phyloP scores from a whole-genome alignment of 2,113 vertebrate species.

The Toxotes chatareus region DNA sequence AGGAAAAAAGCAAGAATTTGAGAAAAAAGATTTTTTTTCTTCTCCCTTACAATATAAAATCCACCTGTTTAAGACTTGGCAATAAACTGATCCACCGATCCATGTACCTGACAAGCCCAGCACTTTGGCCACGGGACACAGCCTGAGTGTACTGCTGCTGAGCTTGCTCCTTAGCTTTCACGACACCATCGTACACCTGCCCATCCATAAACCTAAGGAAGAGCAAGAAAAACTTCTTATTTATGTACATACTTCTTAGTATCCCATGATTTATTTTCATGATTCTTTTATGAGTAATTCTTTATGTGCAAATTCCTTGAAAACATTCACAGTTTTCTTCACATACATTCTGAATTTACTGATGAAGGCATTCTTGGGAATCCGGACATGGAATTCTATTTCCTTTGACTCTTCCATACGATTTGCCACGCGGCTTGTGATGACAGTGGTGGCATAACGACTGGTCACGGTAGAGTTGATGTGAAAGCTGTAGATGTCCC shows the following conservation, averaged over 20 bases:
- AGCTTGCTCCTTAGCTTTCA: conserved; percentile 92
- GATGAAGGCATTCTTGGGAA: conserved; percentile 96
- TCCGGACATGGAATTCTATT: conserved; percentile 90
- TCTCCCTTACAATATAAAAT: too few species aligned
- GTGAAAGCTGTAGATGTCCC: conserved; percentile 91
- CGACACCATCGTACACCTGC: conserved; percentile 88
- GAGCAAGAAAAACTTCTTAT: neutral
- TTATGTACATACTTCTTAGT: neutral
- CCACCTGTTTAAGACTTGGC: neutral
- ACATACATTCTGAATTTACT: conserved; percentile 94
- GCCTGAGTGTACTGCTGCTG: conserved; percentile 90
- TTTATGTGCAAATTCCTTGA: neutral
- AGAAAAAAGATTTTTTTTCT: neutral
- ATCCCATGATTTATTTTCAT: neutral
- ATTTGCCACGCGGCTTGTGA: conserved; percentile 92
- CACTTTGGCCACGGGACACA: conserved; percentile 90
- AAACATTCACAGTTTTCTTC: neutral
- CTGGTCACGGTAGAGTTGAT: conserved; percentile 91
- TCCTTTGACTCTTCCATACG: conserved; percentile 84
- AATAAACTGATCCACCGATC: neutral
- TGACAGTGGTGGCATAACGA: conserved; percentile 91
- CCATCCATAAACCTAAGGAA: conserved; percentile 88
- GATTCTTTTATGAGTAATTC: fast-evolving
- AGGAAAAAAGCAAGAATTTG: neutral
- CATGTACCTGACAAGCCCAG: conserved; percentile 91